phyloP scores from a whole-genome alignment of 2,113 vertebrate genomes.

The Maylandia zebra region DNA sequence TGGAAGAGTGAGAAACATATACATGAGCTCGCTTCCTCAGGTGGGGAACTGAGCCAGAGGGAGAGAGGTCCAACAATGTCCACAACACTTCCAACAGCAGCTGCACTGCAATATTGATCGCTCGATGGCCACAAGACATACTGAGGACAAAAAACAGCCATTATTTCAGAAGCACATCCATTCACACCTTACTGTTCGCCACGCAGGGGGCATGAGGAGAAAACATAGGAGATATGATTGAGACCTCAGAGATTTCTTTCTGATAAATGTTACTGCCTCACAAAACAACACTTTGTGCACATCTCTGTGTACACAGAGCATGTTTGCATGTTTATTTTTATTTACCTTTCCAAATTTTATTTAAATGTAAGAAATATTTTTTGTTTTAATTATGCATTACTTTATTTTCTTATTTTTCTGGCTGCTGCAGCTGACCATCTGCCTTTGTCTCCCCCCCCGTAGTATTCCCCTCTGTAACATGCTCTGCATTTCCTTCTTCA shows the following conservation, averaged over 20 bases:
- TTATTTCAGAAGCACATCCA: not conserved
- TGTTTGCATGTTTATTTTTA: not conserved
- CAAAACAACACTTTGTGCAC: not conserved
- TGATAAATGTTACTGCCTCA: not conserved
- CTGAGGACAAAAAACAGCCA: not conserved
- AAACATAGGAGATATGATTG: not conserved
- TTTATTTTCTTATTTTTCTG: not conserved
- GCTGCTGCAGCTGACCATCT: rapidly evolving
- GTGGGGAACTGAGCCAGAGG: not conserved
- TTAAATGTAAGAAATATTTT: not conserved
- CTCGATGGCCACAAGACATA: not conserved
- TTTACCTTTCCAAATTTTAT: not conserved
- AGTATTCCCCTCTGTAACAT: not conserved
- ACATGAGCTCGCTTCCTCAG: not conserved
- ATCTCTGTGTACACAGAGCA: not conserved
- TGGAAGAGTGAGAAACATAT: not conserved
- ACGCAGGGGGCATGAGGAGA: not conserved
- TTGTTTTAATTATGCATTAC: rapidly evolving
- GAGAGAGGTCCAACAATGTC: not conserved
- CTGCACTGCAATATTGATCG: constrained; percentile 1
- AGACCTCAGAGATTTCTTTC: not conserved
- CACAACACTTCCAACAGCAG: not conserved
- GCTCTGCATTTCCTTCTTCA: not conserved
- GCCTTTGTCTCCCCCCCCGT: not conserved
- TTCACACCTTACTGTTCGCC: not conserved